Evolutionary conservation across 2,888 invertebrate genomes (phyloP).

Genomic region (Lepas anatifera): DNA sequence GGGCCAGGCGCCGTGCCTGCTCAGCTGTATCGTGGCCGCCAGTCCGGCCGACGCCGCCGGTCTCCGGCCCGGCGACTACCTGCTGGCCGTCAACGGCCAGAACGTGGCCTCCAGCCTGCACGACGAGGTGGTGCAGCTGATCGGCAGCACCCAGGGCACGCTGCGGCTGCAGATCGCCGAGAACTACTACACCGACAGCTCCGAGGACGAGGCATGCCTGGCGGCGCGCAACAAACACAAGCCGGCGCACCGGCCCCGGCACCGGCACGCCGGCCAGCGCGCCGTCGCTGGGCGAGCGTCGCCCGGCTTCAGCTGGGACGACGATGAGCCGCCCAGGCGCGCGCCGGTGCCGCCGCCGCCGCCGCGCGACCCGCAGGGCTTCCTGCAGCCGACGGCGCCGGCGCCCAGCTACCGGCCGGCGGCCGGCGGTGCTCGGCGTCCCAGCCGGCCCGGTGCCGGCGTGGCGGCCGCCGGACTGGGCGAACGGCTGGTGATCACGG

Average conservation of each 20-base stretch:
- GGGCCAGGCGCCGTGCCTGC: slow-evolving; percentile 88
- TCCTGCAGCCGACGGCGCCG: slow-evolving; percentile 16
- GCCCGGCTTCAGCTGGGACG: slow-evolving; percentile 21
- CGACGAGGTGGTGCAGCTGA: slow-evolving; percentile 81
- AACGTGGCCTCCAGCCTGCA: slow-evolving; percentile 86
- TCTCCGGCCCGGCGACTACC: slow-evolving; percentile 78
- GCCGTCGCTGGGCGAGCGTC: slow-evolving; percentile 31
- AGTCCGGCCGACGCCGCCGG: slow-evolving; percentile 86
- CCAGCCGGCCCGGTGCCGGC: slow-evolving; percentile 7
- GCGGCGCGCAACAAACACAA: slow-evolving; percentile 29
- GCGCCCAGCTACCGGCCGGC: background rate
- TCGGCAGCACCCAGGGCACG: slow-evolving; percentile 65
- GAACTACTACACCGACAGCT: slow-evolving; percentile 72
- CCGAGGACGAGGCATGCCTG: slow-evolving; percentile 47
- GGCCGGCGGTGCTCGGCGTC: background rate
- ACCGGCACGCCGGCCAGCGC: slow-evolving; percentile 33
- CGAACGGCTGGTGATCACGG: slow-evolving; percentile 26
- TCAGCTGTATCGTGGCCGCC: slow-evolving; percentile 80
- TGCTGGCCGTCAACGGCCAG: slow-evolving; percentile 80
- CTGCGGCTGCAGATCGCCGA: slow-evolving; percentile 76
- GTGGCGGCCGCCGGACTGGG: slow-evolving; percentile 14
- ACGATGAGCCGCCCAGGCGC: slow-evolving; percentile 18
- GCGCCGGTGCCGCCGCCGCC: slow-evolving; percentile 12
- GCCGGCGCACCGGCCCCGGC: slow-evolving; percentile 31
- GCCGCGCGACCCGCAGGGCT: slow-evolving; percentile 11